Evolutionary conservation across 2,888 invertebrate species (phyloP), one percentile per base, ranked within the genome.

Genomic region (Microctonus aethiopoides): DNA sequence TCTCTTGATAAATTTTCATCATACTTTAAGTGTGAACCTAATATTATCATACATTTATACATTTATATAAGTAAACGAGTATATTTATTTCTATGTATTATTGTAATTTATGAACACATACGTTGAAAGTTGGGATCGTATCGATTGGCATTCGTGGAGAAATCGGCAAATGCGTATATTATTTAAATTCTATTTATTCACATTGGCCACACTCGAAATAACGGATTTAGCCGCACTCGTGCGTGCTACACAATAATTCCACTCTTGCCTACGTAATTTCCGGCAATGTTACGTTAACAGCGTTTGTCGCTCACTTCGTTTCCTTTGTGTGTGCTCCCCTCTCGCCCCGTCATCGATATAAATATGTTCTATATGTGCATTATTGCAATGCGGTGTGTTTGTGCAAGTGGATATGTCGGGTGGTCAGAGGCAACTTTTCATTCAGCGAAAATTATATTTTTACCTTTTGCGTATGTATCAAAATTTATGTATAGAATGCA

Each of bases 281-380:
- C 70, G 66, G 66, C 56, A 32, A 54, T 61, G 54, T 70, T 70
- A 66, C 70, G 54, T 66, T 66, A 56, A 65, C 65, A 66, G 61
- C 54, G 65, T 70, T 70, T 70, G 70, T 70, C 66, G 62, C 62
- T 66, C 66, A 70, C 54, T 66, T 70, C 61, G 66, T 66, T 70
- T 70, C 61, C 61, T 70, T 66, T 70, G 54, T 70, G n/a, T 61
- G 46, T 65, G n/a, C 41, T 46, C 46, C 51, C 39, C 66, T 62
- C 61, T 61, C 61, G 46, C 9, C 60, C 46, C n/a, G 16, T 63
- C 24, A 68, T 54, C 24, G 24, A 46, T 46, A 46, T 20, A 7
- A 2, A 46, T 39, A 62, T 69, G 65, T 65, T n/a, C 4, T 39
- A n/a, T 16, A 16, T 16, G 20, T 20, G 16, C 9, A 20, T 46